Evolutionary conservation across 2,888 invertebrate genomes (phyloP), one percentile per base, ranked within the genome.

Genomic region (Trimorus sp.): DNA sequence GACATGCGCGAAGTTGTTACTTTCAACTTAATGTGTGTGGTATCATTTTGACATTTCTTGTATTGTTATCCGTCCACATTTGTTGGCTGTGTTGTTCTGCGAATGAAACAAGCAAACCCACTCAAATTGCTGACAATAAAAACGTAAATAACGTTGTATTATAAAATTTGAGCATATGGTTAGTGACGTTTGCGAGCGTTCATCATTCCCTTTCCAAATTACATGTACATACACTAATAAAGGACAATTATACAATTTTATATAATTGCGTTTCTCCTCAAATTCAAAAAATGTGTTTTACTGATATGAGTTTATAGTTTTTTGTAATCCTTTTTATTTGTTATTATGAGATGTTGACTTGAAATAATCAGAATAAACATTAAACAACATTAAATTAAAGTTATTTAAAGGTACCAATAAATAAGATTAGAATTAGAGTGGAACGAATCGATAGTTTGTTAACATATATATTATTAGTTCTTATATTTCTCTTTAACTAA

Each of bases 21-120:
- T 60, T 71, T 71, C 37, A 37, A 63, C 37, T 49, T 60, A 45
- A 56, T 49, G 40, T 48, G 45, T 48, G 45, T 56, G 26, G 56
- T 56, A 71, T 82, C 54, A 45, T 82, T 82, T 73, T 37, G 53
- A 73, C 54, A 69, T 74, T 68, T 78, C 60, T 75, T 75, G 53
- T 82, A 78, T 78, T 82, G 53, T 78, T 76, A 77, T 82, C 77
- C 82, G 82, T 82, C 82, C 82, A 78, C 68, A 63, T 78, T 71
- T 69, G 82, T 82, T 77, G 82, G 82, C 82, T 82, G 82, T 82
- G 77, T 77, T 81, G 77, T 73, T 73, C 62, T 66, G 66, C 59
- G 59, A 53, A 78, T 81, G 42, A 74, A 75, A 70, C 38, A 75
- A 79, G 49, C 69, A 70, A 79, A 69, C 65, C 74, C 75, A 79